Evolutionary conservation across 2,113 vertebrate species (phyloP), one percentile per base, ranked within the genome.

Genomic region (Ammospiza caudacuta): DNA sequence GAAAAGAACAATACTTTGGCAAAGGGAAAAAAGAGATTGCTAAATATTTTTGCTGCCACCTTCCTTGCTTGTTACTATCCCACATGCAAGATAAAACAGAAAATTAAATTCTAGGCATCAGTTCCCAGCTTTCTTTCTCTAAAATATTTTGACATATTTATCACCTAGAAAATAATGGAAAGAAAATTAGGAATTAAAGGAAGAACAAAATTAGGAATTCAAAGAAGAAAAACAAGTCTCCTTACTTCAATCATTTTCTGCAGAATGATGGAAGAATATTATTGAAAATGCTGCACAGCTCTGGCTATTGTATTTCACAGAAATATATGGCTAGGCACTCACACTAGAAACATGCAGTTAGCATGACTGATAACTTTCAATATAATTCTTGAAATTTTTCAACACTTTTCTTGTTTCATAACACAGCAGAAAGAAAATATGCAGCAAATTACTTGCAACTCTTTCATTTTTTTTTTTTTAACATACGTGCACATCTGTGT

Each of bases 21-120:
- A 74, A 82, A 89, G 5, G 27, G 21, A 91, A 89, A 55, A 78
- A 82, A 88, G 44, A 83, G 39, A 75, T 68, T 75, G 35, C 13
- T 72, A 85, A 89, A 84, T 61, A 72, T 87, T 94, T 94, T 89
- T 84, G 14, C 41, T 90, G 78, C 73, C 62, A 58, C 44, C 54
- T 3, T 3, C 28, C n/a, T 92, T 67, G 18, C 23, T 84, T 74
- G 57, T 70, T 61, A 57, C 22, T 55, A 80, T 68, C 22, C 41
- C 28, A 76, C 5, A 59, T 11, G 10, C 46, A 76, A 27, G 35
- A 78, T 61, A 67, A 89, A 92, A 14, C 24, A 37, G 33, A 67
- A 31, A 75, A 41, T 68, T 58, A 57, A 82, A 61, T 83, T 91
- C 24, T 43, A 66, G 51, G 9, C 1, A 1, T 80, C 59, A 83